These are phyloP conservation scores for Micronisus gabar DNA, from an alignment of 2,113 vertebrate species.

Conservation along the genomic window DNA sequence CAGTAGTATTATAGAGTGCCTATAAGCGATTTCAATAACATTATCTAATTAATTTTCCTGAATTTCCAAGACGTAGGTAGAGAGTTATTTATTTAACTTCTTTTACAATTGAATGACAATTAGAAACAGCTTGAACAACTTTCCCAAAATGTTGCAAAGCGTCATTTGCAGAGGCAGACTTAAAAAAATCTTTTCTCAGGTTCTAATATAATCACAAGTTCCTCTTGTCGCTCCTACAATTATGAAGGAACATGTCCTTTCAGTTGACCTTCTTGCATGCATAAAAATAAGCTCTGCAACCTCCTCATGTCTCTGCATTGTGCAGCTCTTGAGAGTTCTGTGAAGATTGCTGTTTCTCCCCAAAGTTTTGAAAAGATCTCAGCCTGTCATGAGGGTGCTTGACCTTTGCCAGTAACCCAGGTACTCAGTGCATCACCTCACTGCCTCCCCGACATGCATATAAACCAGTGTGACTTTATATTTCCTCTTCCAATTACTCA, in stretches of 20 bases:
- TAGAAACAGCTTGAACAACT: background rate
- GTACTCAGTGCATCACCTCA: background rate
- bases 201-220: background rate
- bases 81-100: background rate
- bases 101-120: background rate
- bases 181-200: background rate
- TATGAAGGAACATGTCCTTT: background rate
- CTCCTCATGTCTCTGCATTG: background rate
- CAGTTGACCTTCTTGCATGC: background rate
- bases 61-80: background rate
- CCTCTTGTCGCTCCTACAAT: background rate
- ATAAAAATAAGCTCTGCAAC: background rate
- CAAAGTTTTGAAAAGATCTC: background rate
- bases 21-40: background rate
- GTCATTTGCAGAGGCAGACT: background rate
- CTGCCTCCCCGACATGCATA: background rate
- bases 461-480: constrained; percentile 43
- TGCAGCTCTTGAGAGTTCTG: background rate
- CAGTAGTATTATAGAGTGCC: background rate
- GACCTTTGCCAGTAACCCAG: background rate
- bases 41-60: constrained; percentile 28
- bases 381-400: background rate
- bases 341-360: background rate
- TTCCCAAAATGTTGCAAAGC: background rate
- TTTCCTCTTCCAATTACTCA: constrained; percentile 67